Evolutionary conservation across 2,113 vertebrate genomes (phyloP), one percentile per base, ranked within the genome.

Genomic region (Catharus minimus): DNA sequence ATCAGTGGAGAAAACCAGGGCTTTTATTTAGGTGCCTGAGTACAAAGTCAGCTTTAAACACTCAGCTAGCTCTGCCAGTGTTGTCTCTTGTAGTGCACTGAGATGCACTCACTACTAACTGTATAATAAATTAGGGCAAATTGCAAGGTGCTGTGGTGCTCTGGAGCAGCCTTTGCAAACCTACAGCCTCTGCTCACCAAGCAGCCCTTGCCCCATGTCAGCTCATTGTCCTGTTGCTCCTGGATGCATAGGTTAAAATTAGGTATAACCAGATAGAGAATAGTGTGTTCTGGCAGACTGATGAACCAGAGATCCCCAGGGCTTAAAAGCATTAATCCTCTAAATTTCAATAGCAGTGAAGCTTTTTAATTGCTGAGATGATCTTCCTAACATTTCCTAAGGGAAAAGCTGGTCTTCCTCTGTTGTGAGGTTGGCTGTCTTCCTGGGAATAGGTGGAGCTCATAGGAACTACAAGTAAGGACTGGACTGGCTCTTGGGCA

Each of bases 71-170:
- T 81, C 60, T 66, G 39, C 65, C n/a, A 23, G n/a, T 33, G 43
- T 30, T 86, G 56, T 46, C 18, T 82, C 41, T 84, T 0, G 0
- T 13, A 50, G 68, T 60, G 73, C 17, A n/a, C 57, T 61, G 73
- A 84, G 69, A 58, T 79, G 38, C 50, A 82, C 86, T 57, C 55
- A 39, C 19, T 2, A 2, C 81, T 93, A 86, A 94, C 92, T 93
- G 83, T 2, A 4, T 79, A 75, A 92, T 88, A 82, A 90, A 93
- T 88, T 88, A 86, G 77, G 82, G 50, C 39, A 83, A 90, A 88
- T 65, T 82, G 86, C 80, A 67, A 21, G 33, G 16, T 75, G 24
- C 13, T 68, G 46, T 41, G 47, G 23, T 19, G 39, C 62, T 75
- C 46, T 0, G 0, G 43, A 65, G 52, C 0, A 3, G 86, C 74